Conservation (phyloP, 2,113 vertebrate genomes). For the Kryptolebias marmoratus region DNA sequence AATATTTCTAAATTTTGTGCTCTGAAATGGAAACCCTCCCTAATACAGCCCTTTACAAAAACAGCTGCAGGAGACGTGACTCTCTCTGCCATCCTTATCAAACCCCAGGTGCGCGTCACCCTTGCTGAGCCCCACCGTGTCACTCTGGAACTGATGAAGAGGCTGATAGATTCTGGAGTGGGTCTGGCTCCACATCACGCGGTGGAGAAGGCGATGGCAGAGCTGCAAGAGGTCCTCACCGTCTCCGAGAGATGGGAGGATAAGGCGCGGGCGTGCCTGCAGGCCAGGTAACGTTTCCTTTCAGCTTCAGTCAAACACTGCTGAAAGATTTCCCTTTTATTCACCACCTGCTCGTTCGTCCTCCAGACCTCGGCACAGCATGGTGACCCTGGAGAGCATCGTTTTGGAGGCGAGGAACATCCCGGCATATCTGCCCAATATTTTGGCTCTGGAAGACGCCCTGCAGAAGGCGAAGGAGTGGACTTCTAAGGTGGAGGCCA, state of each 20-base stretch:
- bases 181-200: conserved; percentile 96
- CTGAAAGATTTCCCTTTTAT: not conserved
- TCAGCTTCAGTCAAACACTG: no score
- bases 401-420: conserved; percentile 95
- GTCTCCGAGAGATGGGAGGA: conserved; percentile 98
- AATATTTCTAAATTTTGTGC: no score
- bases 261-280: conserved; percentile 93
- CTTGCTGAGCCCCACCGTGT: conserved; percentile 92
- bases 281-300: conserved; percentile 85
- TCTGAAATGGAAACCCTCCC: no score
- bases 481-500: conserved; percentile 93
- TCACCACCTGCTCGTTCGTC: not conserved
- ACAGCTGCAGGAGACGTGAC: not conserved
- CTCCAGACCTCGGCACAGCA: conserved; percentile 91
- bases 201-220: conserved; percentile 97
- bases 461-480: conserved; percentile 96
- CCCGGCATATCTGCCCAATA: conserved; percentile 95
- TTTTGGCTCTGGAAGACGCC: conserved; percentile 92
- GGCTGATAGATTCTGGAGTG: conserved; percentile 94
- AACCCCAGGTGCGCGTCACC: conserved; percentile 83
- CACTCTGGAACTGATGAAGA: conserved; percentile 97
- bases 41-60: not conserved
- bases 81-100: not conserved
- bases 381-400: conserved; percentile 92
- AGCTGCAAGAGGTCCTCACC: conserved; percentile 95